A percentile compares a stretch with the other conserved stretches of the same genome.
These are phyloP conservation scores for Hypanus sabinus DNA, from an alignment of 2,113 vertebrate genomes.

Conservation along the genomic window DNA sequence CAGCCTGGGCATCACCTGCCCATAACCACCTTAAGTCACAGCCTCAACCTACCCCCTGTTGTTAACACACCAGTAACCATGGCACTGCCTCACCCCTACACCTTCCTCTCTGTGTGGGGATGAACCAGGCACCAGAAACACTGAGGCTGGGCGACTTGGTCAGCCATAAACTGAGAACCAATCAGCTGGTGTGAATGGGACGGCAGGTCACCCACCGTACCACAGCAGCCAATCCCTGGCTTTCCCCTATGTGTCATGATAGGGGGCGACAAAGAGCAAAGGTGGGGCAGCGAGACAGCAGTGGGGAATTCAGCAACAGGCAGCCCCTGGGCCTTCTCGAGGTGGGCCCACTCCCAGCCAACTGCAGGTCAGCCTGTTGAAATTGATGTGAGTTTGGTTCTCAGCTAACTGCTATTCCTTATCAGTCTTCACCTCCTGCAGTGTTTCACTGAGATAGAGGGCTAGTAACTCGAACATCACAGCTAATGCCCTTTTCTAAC, in stretches of 20 bases:
- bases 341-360: no score
- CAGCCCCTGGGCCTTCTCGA: not conserved
- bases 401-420: not conserved
- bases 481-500: not conserved
- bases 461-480: not conserved
- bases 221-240: not conserved
- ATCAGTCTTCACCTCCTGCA: not conserved
- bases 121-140: no score
- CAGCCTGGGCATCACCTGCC: no score
- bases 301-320: not conserved
- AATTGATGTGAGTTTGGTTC: not conserved
- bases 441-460: not conserved
- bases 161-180: not conserved
- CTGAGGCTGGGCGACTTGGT: not conserved
- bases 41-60: no score
- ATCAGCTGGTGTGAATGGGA: not conserved
- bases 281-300: not conserved
- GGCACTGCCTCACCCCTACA: no score
- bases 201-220: not conserved
- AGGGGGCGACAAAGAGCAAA: not conserved
- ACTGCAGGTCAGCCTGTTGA: not conserved
- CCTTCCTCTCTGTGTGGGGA: no score
- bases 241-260: not conserved
- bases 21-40: no score
- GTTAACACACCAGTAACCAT: no score